Evolutionary conservation across 64 coral and sea anemone species (phyloP).

Genomic region (Montipora cactus): DNA sequence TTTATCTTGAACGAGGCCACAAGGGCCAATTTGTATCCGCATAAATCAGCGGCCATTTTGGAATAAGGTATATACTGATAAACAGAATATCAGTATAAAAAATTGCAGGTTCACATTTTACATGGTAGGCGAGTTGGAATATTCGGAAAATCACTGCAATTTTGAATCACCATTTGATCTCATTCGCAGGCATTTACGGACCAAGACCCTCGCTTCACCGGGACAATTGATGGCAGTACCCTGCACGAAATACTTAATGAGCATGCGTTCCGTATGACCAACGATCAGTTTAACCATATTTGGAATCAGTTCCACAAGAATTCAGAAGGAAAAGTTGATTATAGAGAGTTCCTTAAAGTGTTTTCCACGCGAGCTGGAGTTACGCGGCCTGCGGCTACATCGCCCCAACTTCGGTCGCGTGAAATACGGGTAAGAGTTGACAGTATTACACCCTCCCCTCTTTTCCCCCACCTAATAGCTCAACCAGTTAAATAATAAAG

Average conservation of each 20-base stretch:
- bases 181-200: slow-evolving; percentile 79
- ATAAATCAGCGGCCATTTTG: too few species aligned
- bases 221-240: slow-evolving; percentile 53
- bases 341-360: slow-evolving; percentile 83
- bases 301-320: slow-evolving; percentile 66
- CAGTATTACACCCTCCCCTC: neutral
- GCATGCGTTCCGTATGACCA: slow-evolving; percentile 93
- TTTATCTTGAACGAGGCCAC: too few species aligned
- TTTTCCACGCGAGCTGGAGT: slow-evolving; percentile 72
- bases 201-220: slow-evolving; percentile 55
- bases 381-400: slow-evolving; percentile 62
- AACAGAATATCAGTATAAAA: too few species aligned
- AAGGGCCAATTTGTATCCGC: too few species aligned
- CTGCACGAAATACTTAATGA: slow-evolving; percentile 73
- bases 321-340: slow-evolving; percentile 71
- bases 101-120: too few species aligned
- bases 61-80: too few species aligned
- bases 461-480: too few species aligned
- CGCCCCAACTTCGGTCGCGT: slow-evolving; percentile 49
- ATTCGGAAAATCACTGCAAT: too few species aligned
- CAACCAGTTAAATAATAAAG: too few species aligned
- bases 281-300: slow-evolving; percentile 88
- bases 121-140: too few species aligned
- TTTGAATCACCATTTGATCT: neutral
- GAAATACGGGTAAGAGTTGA: slow-evolving; percentile 62